Base-by-base conservation (phyloP, 2,888 invertebrate species). In the Eurois occulta region DNA sequence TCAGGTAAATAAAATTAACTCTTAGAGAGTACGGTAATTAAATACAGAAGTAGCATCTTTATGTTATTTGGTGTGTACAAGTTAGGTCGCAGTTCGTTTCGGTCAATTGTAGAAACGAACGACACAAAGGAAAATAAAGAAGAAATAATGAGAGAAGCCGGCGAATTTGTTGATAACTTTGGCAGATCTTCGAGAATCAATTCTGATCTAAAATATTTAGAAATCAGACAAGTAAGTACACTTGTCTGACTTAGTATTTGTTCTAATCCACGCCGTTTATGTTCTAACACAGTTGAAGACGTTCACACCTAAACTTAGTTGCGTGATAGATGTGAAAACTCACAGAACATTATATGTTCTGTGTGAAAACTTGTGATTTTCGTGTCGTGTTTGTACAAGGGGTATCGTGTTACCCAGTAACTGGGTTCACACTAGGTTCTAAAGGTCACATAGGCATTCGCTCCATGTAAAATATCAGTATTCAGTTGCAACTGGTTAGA, bases 1-100 rank as follows among this genome's bases (percentile, higher is more conserved):
- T n/a, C 24, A 18, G 43, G 69, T 64, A 67, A 80, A 78, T 76
- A 62, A 68, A 72, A 72, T 75, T 60, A 71, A 18, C 16, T 21
- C 48, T 62, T 32, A 52, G 10, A 52, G 64, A 48, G 32, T 24
- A 28, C 28, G 24, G 48, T 52, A 62, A 66, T 77, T 70, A 55
- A 71, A 65, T 55, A 60, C 60, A 52, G 24, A 58, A 66, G 65
- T 43, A 68, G n/a, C 41, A 46, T n/a, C 62, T 21, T 55, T 28
- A 65, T 32, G 21, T 55, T 35, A 67, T 62, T 67, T 75, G n/a
- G 46, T 35, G 62, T 68, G 55, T 62, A 43, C n/a, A 41, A 11
- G 48, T 71, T 28, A 35, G 13, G 3, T 43, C 24, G 18, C 8
- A 24, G 43, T 41, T 35, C 60, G 21, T 62, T 52, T n/a, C n/a